phyloP scores from a whole-genome alignment of 1,140 invertebrate species.

The Magallana gigas region DNA sequence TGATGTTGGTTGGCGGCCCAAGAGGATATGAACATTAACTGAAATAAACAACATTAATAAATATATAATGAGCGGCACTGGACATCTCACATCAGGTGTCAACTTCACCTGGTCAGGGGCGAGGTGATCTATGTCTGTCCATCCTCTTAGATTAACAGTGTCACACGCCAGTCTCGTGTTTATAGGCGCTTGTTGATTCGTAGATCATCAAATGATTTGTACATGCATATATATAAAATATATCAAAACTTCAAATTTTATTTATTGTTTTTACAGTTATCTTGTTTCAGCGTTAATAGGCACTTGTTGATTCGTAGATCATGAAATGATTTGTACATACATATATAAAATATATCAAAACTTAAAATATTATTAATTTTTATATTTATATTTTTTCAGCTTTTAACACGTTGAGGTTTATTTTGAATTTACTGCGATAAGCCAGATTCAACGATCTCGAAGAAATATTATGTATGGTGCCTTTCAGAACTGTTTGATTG shows the following conservation, averaged over 20 bases:
- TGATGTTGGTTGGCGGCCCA: neutral
- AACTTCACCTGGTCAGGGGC: neutral
- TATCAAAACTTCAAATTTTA: neutral
- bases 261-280: neutral
- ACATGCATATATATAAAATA: neutral
- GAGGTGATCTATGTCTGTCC: neutral
- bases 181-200: neutral
- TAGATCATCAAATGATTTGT: conserved; percentile 23
- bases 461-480: too few relatives aligned
- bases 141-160: conserved; percentile 8
- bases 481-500: too few relatives aligned
- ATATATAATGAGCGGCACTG: conserved; percentile 14
- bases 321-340: neutral
- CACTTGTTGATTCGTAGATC: neutral
- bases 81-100: conserved; percentile 18
- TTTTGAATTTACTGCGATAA: too few relatives aligned
- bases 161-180: neutral
- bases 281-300: too few relatives aligned
- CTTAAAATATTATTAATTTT: neutral
- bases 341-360: neutral
- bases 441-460: too few relatives aligned
- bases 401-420: too few relatives aligned
- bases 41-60: conserved; percentile 15
- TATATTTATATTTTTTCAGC: too few relatives aligned
- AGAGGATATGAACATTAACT: neutral